Evolutionary conservation across 2,888 invertebrate genomes (phyloP), one percentile per base, ranked within the genome.

Genomic region (Yponomeuta sedellus): DNA sequence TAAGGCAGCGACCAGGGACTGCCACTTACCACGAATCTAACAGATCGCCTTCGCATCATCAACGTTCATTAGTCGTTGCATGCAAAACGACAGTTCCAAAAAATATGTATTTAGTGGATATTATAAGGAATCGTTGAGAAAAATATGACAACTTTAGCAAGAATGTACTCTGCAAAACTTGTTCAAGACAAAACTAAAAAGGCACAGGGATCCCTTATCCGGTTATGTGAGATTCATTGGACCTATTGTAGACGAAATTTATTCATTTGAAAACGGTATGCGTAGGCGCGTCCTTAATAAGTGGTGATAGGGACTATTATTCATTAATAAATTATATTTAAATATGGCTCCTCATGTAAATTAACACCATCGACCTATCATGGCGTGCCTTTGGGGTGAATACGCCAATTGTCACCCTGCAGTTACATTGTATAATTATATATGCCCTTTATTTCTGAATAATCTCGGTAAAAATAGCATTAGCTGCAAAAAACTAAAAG

Each of bases 141-240:
- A n/a, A n/a, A n/a, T n/a, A n/a, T n/a, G n/a, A n/a, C n/a, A n/a
- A n/a, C n/a, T n/a, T n/a, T n/a, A n/a, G 6, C 8, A 34, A 8
- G 34, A 8, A 34, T 34, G 34, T 65, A 57, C 57, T 10, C 34
- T 28, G 58, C 65, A 56, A 58, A 65, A 65, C 19, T 65, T 59
- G 59, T 22, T 22, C 12, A 19, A 20, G 1, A 59, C 12, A 52
- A 52, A 52, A 52, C 44, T 52, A 52, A 52, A 8, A 52, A 16
- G 44, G 44, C 16, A 52, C 44, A 16, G 16, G 44, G 44, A 52
- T 52, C 44, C 44, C 44, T 52, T 52, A 16, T 52, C 44, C 44
- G 44, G 16, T 52, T 52, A 5, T 52, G 44, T 52, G 44, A 52
- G 16, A 52, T 52, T 16, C 44, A 52, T 16, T 52, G 16, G 12